phyloP scores from a whole-genome alignment of 2,113 vertebrate genomes.

The Trochalopteron elliotii region DNA sequence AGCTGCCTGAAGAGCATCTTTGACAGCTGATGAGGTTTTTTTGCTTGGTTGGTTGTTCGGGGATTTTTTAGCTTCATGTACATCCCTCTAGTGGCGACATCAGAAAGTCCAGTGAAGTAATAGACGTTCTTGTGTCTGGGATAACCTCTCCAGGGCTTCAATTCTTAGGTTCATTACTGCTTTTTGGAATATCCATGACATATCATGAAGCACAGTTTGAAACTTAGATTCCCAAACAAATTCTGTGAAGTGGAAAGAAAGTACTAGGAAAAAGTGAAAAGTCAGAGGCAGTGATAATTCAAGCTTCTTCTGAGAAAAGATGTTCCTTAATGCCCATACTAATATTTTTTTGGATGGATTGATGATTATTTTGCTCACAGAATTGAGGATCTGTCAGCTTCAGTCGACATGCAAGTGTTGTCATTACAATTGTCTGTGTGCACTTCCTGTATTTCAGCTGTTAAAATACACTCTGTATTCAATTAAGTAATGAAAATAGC shows the following conservation, averaged over 20 bases:
- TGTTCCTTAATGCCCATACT: background rate
- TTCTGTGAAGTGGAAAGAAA: background rate
- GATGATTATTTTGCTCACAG: background rate
- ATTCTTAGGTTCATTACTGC: background rate
- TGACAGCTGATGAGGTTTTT: background rate
- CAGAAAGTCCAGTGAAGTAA: background rate
- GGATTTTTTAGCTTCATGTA: background rate
- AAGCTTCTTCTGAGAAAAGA: background rate
- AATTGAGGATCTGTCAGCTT: background rate
- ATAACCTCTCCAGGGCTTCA: background rate
- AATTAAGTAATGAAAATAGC: background rate
- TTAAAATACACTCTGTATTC: background rate
- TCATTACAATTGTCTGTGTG: background rate
- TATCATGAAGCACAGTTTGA: background rate
- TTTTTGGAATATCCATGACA: background rate
- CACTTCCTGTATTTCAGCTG: background rate
- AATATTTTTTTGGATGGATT: background rate
- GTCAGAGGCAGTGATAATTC: background rate
- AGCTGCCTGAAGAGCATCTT: background rate
- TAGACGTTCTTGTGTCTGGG: background rate
- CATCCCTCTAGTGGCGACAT: background rate
- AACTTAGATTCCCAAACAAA: background rate
- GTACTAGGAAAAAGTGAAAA: background rate
- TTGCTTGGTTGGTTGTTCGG: background rate
- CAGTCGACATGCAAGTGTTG: background rate